These are phyloP conservation scores for Stigmatopora argus DNA, from an alignment of 2,113 vertebrate species.

Conservation along the genomic window DNA sequence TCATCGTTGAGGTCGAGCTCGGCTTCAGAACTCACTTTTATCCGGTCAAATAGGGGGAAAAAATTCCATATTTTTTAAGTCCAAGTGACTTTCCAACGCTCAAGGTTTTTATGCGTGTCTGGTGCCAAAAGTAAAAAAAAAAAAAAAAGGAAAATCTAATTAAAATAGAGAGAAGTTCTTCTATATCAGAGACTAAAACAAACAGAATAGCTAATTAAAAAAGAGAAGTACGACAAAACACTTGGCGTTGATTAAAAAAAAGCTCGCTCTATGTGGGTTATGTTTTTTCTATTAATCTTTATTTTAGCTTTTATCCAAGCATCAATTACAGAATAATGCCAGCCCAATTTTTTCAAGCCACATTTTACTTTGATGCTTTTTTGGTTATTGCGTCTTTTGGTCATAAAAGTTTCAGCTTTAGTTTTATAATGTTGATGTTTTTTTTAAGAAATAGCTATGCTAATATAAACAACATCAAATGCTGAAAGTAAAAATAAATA, in stretches of 20 bases:
- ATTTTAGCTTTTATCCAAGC: not conserved
- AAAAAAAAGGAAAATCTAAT: not conserved
- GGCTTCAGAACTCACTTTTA: not conserved
- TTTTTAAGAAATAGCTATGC: not conserved
- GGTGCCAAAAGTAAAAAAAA: not conserved
- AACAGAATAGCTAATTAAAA: not conserved
- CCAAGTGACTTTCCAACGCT: not conserved
- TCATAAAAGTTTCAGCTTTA: not conserved
- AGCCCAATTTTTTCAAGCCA: not conserved
- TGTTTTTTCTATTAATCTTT: not conserved
- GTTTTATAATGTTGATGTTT: not conserved
- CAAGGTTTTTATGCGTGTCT: not conserved
- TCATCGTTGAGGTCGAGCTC: constrained; percentile 15
- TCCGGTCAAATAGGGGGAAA: constrained; percentile 1
- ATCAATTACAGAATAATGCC: not conserved
- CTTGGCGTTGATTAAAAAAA: not conserved
- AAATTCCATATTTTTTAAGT: not conserved
- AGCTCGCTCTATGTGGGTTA: not conserved
- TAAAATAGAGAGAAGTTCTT: not conserved
- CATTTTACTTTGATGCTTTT: not conserved
- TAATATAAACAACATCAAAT: not conserved
- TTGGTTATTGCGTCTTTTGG: not conserved
- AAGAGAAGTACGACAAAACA: not conserved
- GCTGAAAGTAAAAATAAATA: not conserved
- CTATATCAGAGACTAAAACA: not conserved